phyloP scores from a whole-genome alignment of 2,113 vertebrate genomes.

The Pogona vitticeps region DNA sequence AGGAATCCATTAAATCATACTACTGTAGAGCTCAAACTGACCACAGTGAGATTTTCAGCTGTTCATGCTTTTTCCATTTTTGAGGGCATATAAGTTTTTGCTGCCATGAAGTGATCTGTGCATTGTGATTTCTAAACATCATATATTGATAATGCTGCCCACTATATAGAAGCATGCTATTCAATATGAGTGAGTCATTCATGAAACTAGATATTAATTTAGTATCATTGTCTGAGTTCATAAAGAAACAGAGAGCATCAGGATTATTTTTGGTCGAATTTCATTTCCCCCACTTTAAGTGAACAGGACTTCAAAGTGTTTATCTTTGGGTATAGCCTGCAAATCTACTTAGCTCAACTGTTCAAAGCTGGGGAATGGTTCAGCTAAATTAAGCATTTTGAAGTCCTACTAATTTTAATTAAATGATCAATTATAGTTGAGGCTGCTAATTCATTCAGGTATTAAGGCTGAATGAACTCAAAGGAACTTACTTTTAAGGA shows the following conservation, averaged over 20 bases:
- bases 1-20: slow-evolving; percentile 15
- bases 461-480: not conserved
- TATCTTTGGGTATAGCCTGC: not conserved
- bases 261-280: not conserved
- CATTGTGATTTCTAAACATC: not conserved
- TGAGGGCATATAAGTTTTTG: not conserved
- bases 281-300: not conserved
- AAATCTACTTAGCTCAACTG: not conserved
- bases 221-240: not conserved
- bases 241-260: not conserved
- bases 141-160: not conserved
- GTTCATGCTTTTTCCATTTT: not conserved
- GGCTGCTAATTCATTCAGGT: not conserved
- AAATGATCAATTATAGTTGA: not conserved
- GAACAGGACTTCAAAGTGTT: not conserved
- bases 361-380: not conserved
- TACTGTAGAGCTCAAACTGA: slow-evolving; percentile 20
- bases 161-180: not conserved
- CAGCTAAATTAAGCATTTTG: not conserved
- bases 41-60: not conserved
- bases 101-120: not conserved
- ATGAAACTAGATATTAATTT: not conserved
- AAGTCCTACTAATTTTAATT: not conserved
- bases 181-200: not conserved
- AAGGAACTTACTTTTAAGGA: not conserved